phyloP scores from a whole-genome alignment of 2,797 vertebrate species.

The Eospalax fontanierii region DNA sequence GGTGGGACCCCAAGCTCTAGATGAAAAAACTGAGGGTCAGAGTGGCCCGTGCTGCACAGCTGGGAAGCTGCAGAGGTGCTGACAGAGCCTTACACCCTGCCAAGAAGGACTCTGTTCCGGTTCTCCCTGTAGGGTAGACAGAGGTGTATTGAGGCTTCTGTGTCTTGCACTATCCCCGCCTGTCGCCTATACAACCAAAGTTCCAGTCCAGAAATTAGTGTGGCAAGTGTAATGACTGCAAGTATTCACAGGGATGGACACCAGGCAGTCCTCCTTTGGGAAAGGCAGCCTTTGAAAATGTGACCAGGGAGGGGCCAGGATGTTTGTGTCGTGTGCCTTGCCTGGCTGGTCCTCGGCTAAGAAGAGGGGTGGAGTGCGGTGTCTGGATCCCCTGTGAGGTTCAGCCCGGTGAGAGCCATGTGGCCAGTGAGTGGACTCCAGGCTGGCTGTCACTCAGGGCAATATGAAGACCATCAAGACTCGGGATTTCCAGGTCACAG shows the following conservation, averaged over 20 bases:
- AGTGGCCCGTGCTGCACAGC: not conserved
- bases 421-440: accelerated
- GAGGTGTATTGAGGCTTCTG: not conserved
- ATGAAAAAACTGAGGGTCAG: not conserved
- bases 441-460: not conserved
- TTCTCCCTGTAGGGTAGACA: not conserved
- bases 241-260: not conserved
- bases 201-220: not conserved
- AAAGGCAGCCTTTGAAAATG: not conserved
- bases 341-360: not conserved
- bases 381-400: accelerated
- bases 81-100: not conserved
- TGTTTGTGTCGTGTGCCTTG: accelerated
- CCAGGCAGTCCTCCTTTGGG: not conserved
- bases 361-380: no score
- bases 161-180: not conserved
- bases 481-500: not conserved
- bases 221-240: not conserved
- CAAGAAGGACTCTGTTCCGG: no score
- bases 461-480: not conserved
- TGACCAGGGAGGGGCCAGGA: not conserved
- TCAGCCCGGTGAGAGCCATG: not conserved
- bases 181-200: not conserved
- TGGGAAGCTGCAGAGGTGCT: not conserved
- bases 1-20: not conserved